Evolutionary conservation across 2,888 invertebrate genomes (phyloP), one percentile per base, ranked within the genome.

Genomic region (Pharmacophagus antenor): DNA sequence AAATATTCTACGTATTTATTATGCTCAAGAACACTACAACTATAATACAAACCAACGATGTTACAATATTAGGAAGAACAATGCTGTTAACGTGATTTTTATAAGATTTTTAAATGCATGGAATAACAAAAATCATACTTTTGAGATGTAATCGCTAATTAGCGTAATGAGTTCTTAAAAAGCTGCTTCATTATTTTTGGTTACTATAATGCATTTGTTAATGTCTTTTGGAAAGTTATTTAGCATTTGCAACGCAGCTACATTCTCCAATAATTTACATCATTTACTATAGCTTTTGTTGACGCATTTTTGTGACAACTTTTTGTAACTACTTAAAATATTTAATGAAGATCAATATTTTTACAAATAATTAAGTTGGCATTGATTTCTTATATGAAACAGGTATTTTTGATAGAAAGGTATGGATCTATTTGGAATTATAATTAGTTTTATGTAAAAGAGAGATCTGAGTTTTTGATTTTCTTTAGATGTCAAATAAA

Each of bases 191-290:
- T 37, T 56, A 51, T 56, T 61, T 56, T 51, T 5, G 46, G 20
- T 18, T 41, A 22, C 6, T 23, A 46, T 8, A 46, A n/a, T n/a
- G n/a, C 22, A 18, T 25, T 22, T 31, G 15, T 52, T 48, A 56
- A 56, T 56, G 46, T 56, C 27, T 49, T 37, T 49, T 53, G 48
- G 60, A 61, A 61, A 61, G 61, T 61, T 61, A 53, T 56, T 61
- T 53, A 56, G 61, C 61, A 61, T 57, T 53, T 53, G 18, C 21
- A 25, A 49, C 27, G 23, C 17, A 18, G 18, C 31, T 51, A 22
- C 46, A n/a, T 46, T 46, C 23, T 42, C 17, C 8, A 49, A 50
- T 23, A 23, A 46, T 21, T 47, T 23, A 46, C 44, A 58, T 47
- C 31, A 37, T 47, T 52, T 17, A n/a, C 7, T 31, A 31, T n/a